Evolutionary conservation across 2,888 invertebrate genomes (phyloP).

Genomic region (Synergus itoensis): DNA sequence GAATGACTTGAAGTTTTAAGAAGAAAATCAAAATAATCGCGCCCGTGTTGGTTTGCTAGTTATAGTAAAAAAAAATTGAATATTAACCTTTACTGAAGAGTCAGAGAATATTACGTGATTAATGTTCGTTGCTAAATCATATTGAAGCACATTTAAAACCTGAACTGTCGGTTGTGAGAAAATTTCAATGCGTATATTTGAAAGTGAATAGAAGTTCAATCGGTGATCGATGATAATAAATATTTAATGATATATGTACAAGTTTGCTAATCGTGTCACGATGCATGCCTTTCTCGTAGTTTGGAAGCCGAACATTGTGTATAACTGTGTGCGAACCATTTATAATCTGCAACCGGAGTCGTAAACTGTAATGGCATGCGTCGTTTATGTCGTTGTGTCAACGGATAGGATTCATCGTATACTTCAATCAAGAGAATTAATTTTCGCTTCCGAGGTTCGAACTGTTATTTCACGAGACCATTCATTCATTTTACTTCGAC

Average conservation of each 20-base stretch:
- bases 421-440: constrained; percentile 30
- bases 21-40: too few relatives aligned
- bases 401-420: constrained; percentile 20
- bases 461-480: constrained; percentile 12
- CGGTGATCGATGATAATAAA: constrained; percentile 44
- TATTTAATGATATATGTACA: constrained; percentile 37
- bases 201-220: constrained; percentile 43
- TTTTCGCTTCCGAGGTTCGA: constrained; percentile 13
- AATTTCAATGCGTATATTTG: constrained; percentile 40
- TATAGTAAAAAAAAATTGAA: too few relatives aligned
- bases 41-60: too few relatives aligned
- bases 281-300: constrained; percentile 23
- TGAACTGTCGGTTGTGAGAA: constrained; percentile 40
- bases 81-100: not conserved
- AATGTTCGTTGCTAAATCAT: not conserved
- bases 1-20: too few relatives aligned
- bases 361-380: constrained; percentile 26
- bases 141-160: not conserved
- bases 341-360: constrained; percentile 14
- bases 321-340: not conserved
- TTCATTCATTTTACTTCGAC: constrained; percentile 24
- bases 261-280: constrained; percentile 9
- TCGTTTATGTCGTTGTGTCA: constrained; percentile 13
- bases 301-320: constrained; percentile 8
- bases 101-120: not conserved